These are phyloP conservation scores for Equus quagga DNA, from an alignment of 2,113 vertebrate species.

Conservation along the genomic window DNA sequence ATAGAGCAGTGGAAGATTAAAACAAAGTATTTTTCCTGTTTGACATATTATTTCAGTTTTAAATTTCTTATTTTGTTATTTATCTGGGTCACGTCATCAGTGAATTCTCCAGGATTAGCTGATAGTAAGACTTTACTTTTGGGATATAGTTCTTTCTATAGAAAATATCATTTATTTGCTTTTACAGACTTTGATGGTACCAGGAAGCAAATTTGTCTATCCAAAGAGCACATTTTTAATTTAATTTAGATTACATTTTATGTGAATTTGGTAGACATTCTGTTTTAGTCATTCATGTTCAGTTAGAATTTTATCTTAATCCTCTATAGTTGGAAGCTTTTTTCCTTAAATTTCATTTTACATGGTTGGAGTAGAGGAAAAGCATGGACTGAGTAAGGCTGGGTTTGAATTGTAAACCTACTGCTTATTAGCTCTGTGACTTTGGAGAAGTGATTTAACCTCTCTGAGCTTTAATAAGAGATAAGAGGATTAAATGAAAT, in stretches of 20 bases:
- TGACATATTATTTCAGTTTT: background rate
- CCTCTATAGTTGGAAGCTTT: background rate
- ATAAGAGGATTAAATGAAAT: constrained; percentile 19
- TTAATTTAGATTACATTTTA: background rate
- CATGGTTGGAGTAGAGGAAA: background rate
- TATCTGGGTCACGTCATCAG: background rate
- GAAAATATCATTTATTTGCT: background rate
- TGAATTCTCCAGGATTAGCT: background rate
- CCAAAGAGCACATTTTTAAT: background rate
- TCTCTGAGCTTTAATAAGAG: background rate
- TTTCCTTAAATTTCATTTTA: background rate
- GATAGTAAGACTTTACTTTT: constrained; percentile 1
- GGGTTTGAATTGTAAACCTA: background rate
- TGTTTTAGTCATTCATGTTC: background rate
- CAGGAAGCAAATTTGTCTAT: background rate
- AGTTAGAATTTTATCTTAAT: constrained; percentile 18
- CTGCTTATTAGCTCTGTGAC: background rate
- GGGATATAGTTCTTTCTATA: background rate
- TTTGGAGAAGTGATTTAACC: background rate
- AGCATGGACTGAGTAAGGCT: background rate
- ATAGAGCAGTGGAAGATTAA: background rate
- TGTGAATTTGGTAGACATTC: background rate
- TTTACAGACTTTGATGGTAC: background rate
- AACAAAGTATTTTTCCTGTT: background rate
- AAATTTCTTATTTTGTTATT: background rate